phyloP scores from a whole-genome alignment of 2,888 invertebrate species.

The Aporophyla lueneburgensis region DNA sequence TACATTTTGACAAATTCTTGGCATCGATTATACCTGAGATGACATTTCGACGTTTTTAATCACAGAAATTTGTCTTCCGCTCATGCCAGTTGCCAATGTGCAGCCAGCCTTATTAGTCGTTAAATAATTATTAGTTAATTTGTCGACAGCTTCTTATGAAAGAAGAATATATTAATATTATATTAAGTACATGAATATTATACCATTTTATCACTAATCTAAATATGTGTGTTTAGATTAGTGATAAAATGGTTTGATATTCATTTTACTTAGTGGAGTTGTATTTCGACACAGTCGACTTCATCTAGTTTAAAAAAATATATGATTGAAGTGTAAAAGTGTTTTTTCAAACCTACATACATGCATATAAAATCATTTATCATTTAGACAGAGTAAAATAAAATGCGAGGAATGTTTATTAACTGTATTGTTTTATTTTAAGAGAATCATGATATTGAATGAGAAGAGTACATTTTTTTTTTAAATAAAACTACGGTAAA shows the following conservation, averaged over 20 bases:
- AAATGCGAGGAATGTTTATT: neutral
- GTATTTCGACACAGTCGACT: neutral
- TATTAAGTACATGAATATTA: no score
- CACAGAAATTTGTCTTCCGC: neutral
- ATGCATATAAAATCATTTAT: no score
- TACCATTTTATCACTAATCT: no score
- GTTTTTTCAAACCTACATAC: no score
- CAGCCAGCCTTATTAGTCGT: neutral
- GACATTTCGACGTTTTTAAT: no score
- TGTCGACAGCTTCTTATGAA: neutral
- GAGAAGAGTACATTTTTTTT: neutral
- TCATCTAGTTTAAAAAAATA: no score
- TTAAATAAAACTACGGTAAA: neutral
- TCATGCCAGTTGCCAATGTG: neutral
- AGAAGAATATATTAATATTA: no score
- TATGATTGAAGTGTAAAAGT: no score
- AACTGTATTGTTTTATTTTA: conserved; percentile 9
- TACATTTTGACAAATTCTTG: no score
- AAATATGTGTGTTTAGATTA: neutral
- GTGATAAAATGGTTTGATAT: neutral
- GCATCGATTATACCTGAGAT: no score
- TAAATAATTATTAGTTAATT: neutral
- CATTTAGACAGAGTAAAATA: neutral
- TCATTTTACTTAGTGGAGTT: neutral
- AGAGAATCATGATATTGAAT: neutral